Evolutionary conservation across 2,888 invertebrate species (phyloP).

Genomic region (Rhodophaea formosa): DNA sequence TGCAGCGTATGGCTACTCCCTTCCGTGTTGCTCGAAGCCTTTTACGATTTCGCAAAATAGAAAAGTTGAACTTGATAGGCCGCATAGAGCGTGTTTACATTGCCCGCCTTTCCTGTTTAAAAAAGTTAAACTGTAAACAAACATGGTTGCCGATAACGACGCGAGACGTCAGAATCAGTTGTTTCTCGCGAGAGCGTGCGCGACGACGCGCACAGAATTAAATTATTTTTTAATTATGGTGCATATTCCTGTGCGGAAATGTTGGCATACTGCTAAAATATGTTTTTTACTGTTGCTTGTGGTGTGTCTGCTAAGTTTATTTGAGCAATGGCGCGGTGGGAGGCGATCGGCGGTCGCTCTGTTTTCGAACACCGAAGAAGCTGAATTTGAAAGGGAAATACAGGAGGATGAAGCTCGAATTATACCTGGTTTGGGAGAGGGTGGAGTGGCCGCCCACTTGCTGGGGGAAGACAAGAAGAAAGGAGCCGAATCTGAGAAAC

Average conservation of each 20-base stretch:
- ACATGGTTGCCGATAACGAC: slow-evolving; percentile 43
- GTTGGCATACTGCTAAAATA: slow-evolving; percentile 61
- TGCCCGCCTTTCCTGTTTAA: slow-evolving; percentile 60
- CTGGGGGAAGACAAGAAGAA: slow-evolving; percentile 82
- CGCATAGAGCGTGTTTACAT: slow-evolving; percentile 80
- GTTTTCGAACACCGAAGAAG: slow-evolving; percentile 41
- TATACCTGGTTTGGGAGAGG: slow-evolving; percentile 86
- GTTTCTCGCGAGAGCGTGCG: slow-evolving; percentile 40
- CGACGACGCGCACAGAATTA: slow-evolving; percentile 19
- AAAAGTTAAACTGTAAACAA: slow-evolving; percentile 58
- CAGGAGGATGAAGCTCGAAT: slow-evolving; percentile 84
- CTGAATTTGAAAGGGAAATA: slow-evolving; percentile 75
- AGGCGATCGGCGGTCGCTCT: slow-evolving; percentile 50
- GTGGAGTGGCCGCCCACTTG: slow-evolving; percentile 84
- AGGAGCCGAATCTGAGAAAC: slow-evolving; percentile 88
- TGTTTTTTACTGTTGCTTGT: slow-evolving; percentile 53
- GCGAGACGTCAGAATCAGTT: slow-evolving; percentile 52
- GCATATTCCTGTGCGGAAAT: slow-evolving; percentile 66
- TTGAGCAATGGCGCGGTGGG: slow-evolving; percentile 72
- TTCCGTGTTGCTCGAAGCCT: too few species aligned
- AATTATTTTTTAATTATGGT: slow-evolving; percentile 47
- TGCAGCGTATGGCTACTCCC: too few species aligned
- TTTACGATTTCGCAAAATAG: too few species aligned
- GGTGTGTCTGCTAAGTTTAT: slow-evolving; percentile 55
- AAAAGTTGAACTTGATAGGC: slow-evolving; percentile 26